A percentile compares a stretch with the other conserved stretches of the same genome.
These are phyloP conservation scores for Leucosticte australis DNA, from an alignment of 2,113 vertebrate species.

Conservation along the genomic window DNA sequence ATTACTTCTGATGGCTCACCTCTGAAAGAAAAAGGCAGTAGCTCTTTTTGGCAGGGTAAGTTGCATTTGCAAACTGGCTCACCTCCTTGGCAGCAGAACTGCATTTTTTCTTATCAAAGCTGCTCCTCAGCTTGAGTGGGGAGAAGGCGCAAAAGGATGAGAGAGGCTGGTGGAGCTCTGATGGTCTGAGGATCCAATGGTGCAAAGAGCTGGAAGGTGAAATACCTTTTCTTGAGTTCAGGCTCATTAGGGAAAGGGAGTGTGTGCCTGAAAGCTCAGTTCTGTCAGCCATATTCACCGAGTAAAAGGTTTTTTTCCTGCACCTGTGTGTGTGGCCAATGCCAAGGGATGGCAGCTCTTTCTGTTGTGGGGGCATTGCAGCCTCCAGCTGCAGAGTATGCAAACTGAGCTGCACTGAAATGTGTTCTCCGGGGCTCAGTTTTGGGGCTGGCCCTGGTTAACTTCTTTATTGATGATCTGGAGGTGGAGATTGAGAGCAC, in stretches of 20 bases:
- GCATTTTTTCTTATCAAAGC: background rate
- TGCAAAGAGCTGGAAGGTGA: background rate
- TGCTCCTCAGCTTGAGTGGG: background rate
- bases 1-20: no score
- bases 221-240: accelerated
- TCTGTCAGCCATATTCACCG: background rate
- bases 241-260: accelerated
- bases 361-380: no score
- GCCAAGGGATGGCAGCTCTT: background rate
- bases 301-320: background rate
- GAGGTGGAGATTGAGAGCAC: background rate
- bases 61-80: background rate
- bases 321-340: accelerated
- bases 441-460: background rate
- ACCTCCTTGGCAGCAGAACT: background rate
- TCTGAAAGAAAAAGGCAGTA: background rate
- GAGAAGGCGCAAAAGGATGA: background rate
- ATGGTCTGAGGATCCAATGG: background rate
- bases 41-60: background rate
- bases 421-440: background rate
- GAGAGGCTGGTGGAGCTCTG: no score
- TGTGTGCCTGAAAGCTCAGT: background rate
- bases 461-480: no score
- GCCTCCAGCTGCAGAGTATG: background rate
- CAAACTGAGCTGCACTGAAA: background rate